Conservation (phyloP, 2,888 invertebrate genomes). For the Agonopterix subpropinquella region DNA sequence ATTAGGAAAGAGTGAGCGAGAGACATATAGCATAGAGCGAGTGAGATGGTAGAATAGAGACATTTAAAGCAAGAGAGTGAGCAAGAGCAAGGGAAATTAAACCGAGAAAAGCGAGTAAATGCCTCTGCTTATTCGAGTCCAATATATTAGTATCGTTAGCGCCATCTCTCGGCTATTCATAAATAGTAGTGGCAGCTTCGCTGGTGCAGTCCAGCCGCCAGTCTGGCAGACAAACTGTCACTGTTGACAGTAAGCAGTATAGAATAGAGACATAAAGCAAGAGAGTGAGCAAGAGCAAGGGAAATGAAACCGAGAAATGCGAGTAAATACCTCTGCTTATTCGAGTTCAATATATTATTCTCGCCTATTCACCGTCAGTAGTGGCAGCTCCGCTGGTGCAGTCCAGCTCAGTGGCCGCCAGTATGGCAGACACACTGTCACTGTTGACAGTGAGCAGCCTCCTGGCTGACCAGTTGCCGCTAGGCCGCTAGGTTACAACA, state of each 20-base stretch:
- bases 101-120: no score
- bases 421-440: conserved; percentile 52
- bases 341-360: no score
- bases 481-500: conserved; percentile 23
- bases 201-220: conserved; percentile 29
- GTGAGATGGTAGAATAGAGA: no score
- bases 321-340: no score
- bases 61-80: no score
- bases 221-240: conserved; percentile 52
- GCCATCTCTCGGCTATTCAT: conserved; percentile 5
- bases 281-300: no score
- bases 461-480: conserved; percentile 43
- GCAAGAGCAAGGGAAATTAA: no score
- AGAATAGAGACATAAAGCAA: no score
- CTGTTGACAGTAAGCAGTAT: conserved; percentile 49
- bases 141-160: conserved; percentile 1
- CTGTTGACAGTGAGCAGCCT: conserved; percentile 54
- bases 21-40: no score
- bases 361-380: conserved; percentile 17
- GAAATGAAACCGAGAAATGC: no score
- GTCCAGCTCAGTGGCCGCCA: conserved; percentile 33
- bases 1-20: background rate
- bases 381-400: conserved; percentile 30
- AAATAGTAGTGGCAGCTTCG: conserved; percentile 21
- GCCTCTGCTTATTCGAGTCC: no score